Percentiles rank a stretch among this genome's conserved stretches.
These are phyloP conservation scores for Alviniconcha marisindica DNA, from an alignment of 1,140 invertebrate species.

Conservation along the genomic window DNA sequence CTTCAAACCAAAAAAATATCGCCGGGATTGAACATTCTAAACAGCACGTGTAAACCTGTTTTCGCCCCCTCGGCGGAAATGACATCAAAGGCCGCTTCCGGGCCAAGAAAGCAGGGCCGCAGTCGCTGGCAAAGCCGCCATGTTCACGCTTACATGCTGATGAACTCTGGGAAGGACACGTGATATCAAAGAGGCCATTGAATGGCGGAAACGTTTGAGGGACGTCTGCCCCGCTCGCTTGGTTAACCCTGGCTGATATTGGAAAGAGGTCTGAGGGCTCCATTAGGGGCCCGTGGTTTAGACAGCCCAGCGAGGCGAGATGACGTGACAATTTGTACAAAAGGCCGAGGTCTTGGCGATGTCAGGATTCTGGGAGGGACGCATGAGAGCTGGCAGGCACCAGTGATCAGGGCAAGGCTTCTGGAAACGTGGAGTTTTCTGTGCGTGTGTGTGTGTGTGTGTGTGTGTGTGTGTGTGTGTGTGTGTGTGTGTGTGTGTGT, in stretches of 20 bases:
- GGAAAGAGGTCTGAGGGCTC: constrained; percentile 18
- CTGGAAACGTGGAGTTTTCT: not conserved
- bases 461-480: too few relatives aligned
- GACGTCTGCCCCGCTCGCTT: constrained; percentile 17
- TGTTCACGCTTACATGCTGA: constrained; percentile 31
- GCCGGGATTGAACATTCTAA: constrained; percentile 22
- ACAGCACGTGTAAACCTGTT: constrained; percentile 27
- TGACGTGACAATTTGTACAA: constrained; percentile 32
- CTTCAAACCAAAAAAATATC: not conserved
- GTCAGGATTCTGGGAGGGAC: not conserved
- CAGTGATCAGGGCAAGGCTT: not conserved
- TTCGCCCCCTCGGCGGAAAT: constrained; percentile 6
- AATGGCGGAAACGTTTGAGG: constrained; percentile 26
- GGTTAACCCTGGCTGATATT: constrained; percentile 26
- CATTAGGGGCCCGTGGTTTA: not conserved
- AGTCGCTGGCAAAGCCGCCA: not conserved
- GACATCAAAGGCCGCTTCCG: constrained; percentile 15
- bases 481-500: too few relatives aligned
- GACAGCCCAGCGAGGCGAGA: not conserved
- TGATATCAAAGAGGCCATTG: constrained; percentile 18
- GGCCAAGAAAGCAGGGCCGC: not conserved
- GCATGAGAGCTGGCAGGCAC: not conserved
- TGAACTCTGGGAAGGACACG: constrained; percentile 32
- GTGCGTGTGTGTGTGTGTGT: too few relatives aligned
- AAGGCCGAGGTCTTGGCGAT: constrained; percentile 4